Evolutionary conservation across 2,888 invertebrate genomes (phyloP), one percentile per base, ranked within the genome.

Genomic region (Ametastegia equiseti): DNA sequence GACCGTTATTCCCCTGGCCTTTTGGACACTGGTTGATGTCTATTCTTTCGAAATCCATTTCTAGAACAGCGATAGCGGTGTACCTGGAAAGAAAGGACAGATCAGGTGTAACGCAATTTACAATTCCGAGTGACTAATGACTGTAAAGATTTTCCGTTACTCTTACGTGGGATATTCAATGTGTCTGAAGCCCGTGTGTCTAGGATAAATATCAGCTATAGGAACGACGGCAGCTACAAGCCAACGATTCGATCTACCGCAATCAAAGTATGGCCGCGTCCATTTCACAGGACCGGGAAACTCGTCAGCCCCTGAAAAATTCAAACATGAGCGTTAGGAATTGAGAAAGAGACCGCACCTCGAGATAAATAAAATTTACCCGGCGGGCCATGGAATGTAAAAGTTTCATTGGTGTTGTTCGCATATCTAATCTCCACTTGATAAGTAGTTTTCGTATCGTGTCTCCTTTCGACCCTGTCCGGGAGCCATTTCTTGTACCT

Each of bases 11-110:
- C 67, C 98, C 99, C 86, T 95, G 93, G 81, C 98, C 97, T 83
- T 93, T 93, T 0, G 98, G 98, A 93, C 99, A 99, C 89, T 98
- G 99, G 93, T 99, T 99, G 92, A 99, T 98, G 89, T 99, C 99
- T 91, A 99, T 96, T 88, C 98, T 94, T 86, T 99, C 98, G 92
- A 97, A 98, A 90, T 99, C 99, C 95, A 98, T 96, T 94, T 99
- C 98, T 92, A 98, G 94, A 0, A 98, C 98, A 0, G 97, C 95
- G 23, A 96, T 96, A 54, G 97, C 99, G 1, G 98, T 98, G 90
- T 98, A 98, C 86, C 97, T 97, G 85, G 36, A 87, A 77, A 81
- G 85, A 75, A 7, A n/a, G 5, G 4, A 33, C 11, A n/a, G 1
- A 1, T 33, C 1, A 1, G 11, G 23, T 54, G n/a, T n/a, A n/a